Evolutionary conservation across 1,140 invertebrate genomes (phyloP), one percentile per base, ranked within the genome.

Genomic region (Charaxes varanes): DNA sequence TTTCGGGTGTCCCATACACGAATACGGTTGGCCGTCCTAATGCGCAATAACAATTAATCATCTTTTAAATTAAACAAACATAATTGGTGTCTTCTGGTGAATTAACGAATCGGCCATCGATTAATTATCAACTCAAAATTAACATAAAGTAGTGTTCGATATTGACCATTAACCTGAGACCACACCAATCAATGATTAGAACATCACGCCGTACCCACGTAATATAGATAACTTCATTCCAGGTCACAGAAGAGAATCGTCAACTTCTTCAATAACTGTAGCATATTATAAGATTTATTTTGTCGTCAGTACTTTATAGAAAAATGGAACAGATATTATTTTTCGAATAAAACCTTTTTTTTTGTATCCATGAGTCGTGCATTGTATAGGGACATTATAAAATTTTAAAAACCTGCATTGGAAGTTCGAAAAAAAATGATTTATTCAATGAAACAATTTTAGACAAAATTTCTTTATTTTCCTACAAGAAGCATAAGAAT

Each of bases 81-180:
- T 45, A 52, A 53, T 62, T 78, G 77, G 77, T 81, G 71, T 70
- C 41, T 61, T 67, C 55, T 66, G 77, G 73, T 81, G 66, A 70
- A 72, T 72, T 78, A 81, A 78, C 69, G 47, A 47, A 60, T 65
- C 65, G 65, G 66, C 67, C 69, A 76, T 63, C 41, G 33, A 70
- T 62, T 67, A 72, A 69, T 64, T 52, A 71, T 68, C 63, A 70
- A 62, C 62, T 72, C 69, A 41, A 73, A 74, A 73, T 77, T 78
- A 79, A 82, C 72, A 66, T 56, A 49, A 43, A 48, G 73, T 78
- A 79, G 71, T 48, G 30, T 61, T 67, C 57, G 61, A 71, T 76
- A 72, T 76, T 57, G 67, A 72, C 38, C 56, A 76, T 78, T 82
- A 82, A 82, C 74, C 56, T 47, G 78, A 82, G 74, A 82, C 78